Evolutionary conservation across 2,797 vertebrate species (phyloP), one percentile per base, ranked within the genome.

Genomic region (Anabas testudineus): DNA sequence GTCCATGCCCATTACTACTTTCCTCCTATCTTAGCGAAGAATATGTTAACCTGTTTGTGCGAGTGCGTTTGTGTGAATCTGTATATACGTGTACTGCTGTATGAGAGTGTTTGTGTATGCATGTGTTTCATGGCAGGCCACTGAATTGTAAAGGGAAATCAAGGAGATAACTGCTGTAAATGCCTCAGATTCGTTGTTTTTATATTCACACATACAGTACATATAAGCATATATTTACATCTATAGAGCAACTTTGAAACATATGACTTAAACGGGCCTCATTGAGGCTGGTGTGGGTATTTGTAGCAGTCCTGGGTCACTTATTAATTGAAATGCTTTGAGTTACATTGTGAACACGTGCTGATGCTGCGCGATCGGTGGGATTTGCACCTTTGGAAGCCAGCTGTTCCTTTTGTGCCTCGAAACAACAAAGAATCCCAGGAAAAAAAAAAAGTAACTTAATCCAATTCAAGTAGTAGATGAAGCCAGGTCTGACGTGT

Each of bases 111-210:
- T 58, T 80, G 60, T 89, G 82, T 89, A 82, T 80, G 88, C 80
- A 62, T 84, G 84, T 53, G 71, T 92, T 89, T 94, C 84, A 94
- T 93, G 92, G 91, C 92, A 91, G 92, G 92, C 93, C 94, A 94
- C 93, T 94, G 93, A 95, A 94, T 96, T 95, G 93, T 95, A 95
- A 95, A 96, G 90, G 95, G 95, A 96, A 95, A 95, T 95, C 92
- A 93, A 93, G 96, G 92, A 91, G 93, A 95, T 94, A 88, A 91
- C 95, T 96, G 95, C 96, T 99, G 96, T 97, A 97, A 97, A 98
- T 96, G 95, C 95, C 95, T 97, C 91, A 91, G 90, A 92, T 91
- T 84, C 89, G 78, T 90, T 92, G 88, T 91, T 93, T 93, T 93
- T 94, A 92, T 94, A 93, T 88, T 87, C 89, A 91, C 90, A 91